A percentile compares a stretch with the other conserved stretches of the same genome.
phyloP scores from a whole-genome alignment of 2,113 vertebrate genomes.

The Cheirogaleus medius region DNA sequence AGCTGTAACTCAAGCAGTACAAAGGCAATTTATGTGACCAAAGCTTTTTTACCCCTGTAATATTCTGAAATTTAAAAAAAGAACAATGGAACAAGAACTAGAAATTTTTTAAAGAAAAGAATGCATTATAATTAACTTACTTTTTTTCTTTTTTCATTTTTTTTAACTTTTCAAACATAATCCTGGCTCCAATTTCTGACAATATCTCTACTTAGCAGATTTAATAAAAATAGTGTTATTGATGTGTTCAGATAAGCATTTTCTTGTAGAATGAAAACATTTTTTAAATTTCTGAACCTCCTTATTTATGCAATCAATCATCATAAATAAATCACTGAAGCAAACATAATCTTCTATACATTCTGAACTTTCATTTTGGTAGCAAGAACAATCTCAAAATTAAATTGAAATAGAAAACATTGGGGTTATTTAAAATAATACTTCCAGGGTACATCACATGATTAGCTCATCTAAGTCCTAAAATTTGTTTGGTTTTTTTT shows the following conservation, averaged over 20 bases:
- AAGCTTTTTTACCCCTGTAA: too few relatives aligned
- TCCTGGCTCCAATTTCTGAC: background rate
- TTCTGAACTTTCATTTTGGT: background rate
- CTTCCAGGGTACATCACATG: background rate
- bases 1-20: too few relatives aligned
- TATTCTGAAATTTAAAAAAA: too few relatives aligned
- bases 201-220: background rate
- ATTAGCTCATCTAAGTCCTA: background rate
- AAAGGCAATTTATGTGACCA: too few relatives aligned
- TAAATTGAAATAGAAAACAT: background rate
- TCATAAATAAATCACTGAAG: background rate
- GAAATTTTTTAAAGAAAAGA: background rate
- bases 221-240: background rate
- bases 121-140: background rate
- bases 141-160: background rate
- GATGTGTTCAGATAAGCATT: background rate
- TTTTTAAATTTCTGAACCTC: background rate
- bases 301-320: background rate
- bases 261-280: background rate
- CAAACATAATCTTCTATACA: background rate
- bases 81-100: too few relatives aligned
- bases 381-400: background rate
- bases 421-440: background rate
- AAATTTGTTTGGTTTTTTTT: background rate
- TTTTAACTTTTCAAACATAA: background rate